phyloP scores from a whole-genome alignment of 2,113 vertebrate genomes.

The Pithys albifrons region DNA sequence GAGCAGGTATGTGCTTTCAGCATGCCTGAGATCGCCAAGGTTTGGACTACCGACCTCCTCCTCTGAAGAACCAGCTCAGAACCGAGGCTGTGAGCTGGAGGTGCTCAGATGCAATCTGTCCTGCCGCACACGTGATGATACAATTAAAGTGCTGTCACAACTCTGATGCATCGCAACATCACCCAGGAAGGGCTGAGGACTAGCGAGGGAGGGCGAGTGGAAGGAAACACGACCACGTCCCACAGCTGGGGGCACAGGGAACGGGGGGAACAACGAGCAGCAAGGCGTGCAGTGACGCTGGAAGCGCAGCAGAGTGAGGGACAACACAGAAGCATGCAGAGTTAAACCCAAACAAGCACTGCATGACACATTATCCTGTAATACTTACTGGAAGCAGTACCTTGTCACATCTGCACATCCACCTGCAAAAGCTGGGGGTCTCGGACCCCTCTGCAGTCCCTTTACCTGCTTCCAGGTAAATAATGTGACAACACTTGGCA shows the following conservation, averaged over 20 bases:
- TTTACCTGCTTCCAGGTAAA: background rate
- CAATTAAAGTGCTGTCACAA: background rate
- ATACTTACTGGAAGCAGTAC: background rate
- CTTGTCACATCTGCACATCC: background rate
- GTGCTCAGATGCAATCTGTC: background rate
- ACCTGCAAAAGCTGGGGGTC: background rate
- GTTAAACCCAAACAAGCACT: background rate
- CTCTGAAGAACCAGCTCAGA: background rate
- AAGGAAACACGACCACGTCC: background rate
- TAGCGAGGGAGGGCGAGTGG: background rate
- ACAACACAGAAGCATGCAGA: background rate
- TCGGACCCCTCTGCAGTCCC: background rate
- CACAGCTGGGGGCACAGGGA: background rate
- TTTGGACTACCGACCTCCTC: background rate
- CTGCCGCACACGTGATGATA: background rate
- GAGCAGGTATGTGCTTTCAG: background rate
- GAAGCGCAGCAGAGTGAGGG: background rate
- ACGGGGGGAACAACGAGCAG: background rate
- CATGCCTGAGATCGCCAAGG: background rate
- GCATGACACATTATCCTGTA: background rate
- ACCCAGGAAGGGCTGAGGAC: background rate
- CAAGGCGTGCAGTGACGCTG: rapidly evolving
- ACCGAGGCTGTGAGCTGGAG: rapidly evolving
- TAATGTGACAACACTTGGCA: background rate
- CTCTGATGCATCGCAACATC: background rate